Conservation (phyloP, 2,797 vertebrate genomes). For the Mastacembelus armatus region DNA sequence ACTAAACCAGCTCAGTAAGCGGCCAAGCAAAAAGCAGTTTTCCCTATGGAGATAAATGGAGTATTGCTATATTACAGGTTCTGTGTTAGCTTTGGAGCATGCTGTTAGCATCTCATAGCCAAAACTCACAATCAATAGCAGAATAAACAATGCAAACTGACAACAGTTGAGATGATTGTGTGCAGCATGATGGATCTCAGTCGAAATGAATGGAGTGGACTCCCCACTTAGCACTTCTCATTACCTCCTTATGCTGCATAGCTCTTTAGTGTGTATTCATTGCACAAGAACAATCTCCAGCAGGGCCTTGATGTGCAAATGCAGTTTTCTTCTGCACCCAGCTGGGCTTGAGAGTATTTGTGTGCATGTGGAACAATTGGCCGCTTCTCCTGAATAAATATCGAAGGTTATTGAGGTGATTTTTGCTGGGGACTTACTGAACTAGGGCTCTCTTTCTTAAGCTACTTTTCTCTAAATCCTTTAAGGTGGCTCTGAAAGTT, state of each 20-base stretch:
- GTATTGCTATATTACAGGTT: slow-evolving; percentile 15
- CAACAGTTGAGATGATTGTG: slow-evolving; percentile 36
- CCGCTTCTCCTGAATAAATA: slow-evolving; percentile 32
- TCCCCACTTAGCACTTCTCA: slow-evolving; percentile 59
- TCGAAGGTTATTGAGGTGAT: slow-evolving; percentile 35
- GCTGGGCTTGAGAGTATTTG: slow-evolving; percentile 8
- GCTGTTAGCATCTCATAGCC: slow-evolving; percentile 44
- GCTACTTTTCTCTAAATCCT: slow-evolving; percentile 66
- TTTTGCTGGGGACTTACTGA: slow-evolving; percentile 25
- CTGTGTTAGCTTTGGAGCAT: slow-evolving; percentile 31
- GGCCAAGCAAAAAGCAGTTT: slow-evolving; percentile 5
- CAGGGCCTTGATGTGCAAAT: slow-evolving; percentile 54
- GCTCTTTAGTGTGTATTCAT: slow-evolving; percentile 55
- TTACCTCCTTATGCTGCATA: slow-evolving; percentile 59
- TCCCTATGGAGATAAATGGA: slow-evolving; percentile 29
- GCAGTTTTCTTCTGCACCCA: slow-evolving; percentile 25
- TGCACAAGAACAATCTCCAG: slow-evolving; percentile 50
- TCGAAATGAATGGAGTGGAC: slow-evolving; percentile 51
- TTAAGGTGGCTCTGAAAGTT: slow-evolving; percentile 57
- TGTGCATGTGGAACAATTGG: slow-evolving; percentile 28
- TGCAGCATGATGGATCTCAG: slow-evolving; percentile 59
- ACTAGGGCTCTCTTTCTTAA: slow-evolving; percentile 47
- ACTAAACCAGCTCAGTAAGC: slow-evolving; percentile 21
- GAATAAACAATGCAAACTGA: slow-evolving; percentile 59
- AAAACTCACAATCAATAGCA: slow-evolving; percentile 51